phyloP scores from a whole-genome alignment of 2,113 vertebrate genomes.

The Brachyistius frenatus region DNA sequence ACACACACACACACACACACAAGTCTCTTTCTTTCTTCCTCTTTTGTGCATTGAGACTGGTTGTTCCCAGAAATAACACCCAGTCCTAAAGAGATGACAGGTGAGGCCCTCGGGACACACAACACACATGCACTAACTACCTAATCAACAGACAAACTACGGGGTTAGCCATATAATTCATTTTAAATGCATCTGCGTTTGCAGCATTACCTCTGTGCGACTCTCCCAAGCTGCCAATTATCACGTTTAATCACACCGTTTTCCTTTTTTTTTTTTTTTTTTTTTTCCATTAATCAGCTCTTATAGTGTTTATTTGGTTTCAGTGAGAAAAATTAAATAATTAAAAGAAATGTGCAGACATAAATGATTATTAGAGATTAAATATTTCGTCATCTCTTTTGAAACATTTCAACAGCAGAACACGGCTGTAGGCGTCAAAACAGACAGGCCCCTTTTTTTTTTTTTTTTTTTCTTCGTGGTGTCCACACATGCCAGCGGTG shows the following conservation, averaged over 20 bases:
- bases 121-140: constrained; percentile 19
- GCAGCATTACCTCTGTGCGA: neutral
- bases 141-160: constrained; percentile 1
- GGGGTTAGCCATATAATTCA: constrained; percentile 10
- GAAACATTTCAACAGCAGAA: constrained; percentile 2
- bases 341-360: neutral
- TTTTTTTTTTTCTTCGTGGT: neutral
- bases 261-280: neutral
- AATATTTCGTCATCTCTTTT: neutral
- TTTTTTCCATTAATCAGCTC: neutral
- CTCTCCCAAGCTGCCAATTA: constrained; percentile 33
- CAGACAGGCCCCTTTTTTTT: neutral
- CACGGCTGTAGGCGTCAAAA: neutral
- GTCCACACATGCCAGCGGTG: neutral
- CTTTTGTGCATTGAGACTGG: neutral
- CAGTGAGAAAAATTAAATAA: neutral
- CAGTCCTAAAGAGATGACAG: constrained; percentile 57
- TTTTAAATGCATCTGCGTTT: constrained; percentile 14
- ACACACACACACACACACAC: too few relatives aligned
- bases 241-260: constrained; percentile 6
- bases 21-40: neutral
- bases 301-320: neutral
- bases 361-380: neutral
- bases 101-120: constrained; percentile 40
- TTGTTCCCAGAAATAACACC: constrained; percentile 52